Evolutionary conservation across 2,113 vertebrate genomes (phyloP), one percentile per base, ranked within the genome.

Genomic region (Elgaria multicarinata): DNA sequence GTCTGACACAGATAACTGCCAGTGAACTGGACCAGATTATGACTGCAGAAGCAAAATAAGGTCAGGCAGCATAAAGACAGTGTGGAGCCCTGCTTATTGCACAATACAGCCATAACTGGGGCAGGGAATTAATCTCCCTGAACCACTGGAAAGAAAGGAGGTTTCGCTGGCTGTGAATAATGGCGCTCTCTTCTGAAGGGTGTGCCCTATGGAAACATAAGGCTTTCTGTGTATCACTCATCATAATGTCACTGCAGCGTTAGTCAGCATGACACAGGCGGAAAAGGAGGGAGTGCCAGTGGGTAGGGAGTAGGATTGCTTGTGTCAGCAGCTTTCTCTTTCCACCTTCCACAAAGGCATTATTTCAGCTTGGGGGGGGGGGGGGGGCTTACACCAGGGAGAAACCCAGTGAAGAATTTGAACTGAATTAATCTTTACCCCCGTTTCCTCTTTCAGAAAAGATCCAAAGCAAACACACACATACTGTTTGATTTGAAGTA

Each of bases 61-160:
- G 85, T 69, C 85, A 87, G 67, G 42, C 85, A 67, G 79, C 55
- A 3, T 83, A 31, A n/a, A 33, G 24, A 24, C 3, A 8, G 16
- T 50, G 42, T 58, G 28, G 53, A 50, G 42, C 74, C 20, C 79
- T 83, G 44, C 62, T 20, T 13, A 28, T 89, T 83, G 55, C n/a
- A 8, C 83, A 81, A 85, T 24, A 58, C 46, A 36, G 14, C 69
- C 55, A 67, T 31, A 90, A 85, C 46, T 76, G 75, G 82, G 82
- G 16, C 81, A 90, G 72, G 62, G 86, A 81, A 71, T 86, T 71
- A 88, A 86, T 78, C 76, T 78, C 12, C 42, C 90, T n/a, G 76
- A 53, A 33, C 44, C 36, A n/a, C 72, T 42, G 31, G 46, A 28
- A 74, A 72, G 71, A 58, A 74, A 79, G 78, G 69, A 80, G 62